phyloP scores from a whole-genome alignment of 37 sponge, comb jelly and placozoan genomes.

The Hormiphora californensis region DNA sequence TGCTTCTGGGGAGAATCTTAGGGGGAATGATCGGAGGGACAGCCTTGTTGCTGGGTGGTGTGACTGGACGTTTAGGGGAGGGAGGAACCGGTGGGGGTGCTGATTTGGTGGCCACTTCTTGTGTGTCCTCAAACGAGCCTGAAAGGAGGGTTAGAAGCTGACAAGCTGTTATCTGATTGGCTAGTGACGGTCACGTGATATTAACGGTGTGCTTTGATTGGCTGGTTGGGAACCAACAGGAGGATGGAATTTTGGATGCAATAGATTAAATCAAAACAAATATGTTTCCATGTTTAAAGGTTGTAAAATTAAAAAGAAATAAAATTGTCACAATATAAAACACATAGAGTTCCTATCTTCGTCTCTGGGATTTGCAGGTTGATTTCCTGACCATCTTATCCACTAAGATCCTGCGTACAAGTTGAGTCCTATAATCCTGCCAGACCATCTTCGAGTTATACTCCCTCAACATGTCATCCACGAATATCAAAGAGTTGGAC shows the following conservation, averaged over 20 bases:
- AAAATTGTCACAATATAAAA: background rate
- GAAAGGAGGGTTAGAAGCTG: too few relatives aligned
- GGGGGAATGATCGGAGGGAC: too few relatives aligned
- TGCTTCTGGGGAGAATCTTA: too few relatives aligned
- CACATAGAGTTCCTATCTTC: background rate
- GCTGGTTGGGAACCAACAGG: too few relatives aligned
- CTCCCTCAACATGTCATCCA: conserved; percentile 11
- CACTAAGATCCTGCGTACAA: background rate
- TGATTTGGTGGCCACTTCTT: too few relatives aligned
- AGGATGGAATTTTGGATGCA: too few relatives aligned
- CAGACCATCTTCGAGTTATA: conserved; percentile 13
- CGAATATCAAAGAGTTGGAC: background rate
- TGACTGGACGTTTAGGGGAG: background rate
- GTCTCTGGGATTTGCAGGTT: background rate
- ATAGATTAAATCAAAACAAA: too few relatives aligned
- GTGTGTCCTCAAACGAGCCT: too few relatives aligned
- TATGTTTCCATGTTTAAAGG: too few relatives aligned
- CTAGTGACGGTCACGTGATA: too few relatives aligned
- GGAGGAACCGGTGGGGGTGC: background rate
- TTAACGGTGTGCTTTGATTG: too few relatives aligned
- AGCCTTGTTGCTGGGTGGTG: background rate
- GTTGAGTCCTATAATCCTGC: conserved; percentile 40
- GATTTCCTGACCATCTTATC: conserved; percentile 32
- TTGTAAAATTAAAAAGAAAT: too few relatives aligned
- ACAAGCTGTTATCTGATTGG: background rate